phyloP scores from a whole-genome alignment of 2,113 vertebrate genomes.

The Oncorhynchus kisutch region DNA sequence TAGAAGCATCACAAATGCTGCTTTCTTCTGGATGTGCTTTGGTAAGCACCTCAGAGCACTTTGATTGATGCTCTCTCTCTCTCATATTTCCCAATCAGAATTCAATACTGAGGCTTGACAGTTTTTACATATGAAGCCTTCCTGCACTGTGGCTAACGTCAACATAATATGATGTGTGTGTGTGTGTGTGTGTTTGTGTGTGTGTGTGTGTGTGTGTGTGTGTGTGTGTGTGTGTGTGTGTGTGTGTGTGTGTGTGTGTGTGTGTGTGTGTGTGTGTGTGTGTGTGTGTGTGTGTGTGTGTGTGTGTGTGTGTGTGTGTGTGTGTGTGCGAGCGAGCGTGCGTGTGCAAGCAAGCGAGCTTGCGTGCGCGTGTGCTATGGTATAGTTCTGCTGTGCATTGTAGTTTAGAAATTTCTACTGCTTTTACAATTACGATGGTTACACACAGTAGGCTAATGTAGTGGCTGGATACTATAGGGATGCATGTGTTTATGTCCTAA shows the following conservation, averaged over 20 bases:
- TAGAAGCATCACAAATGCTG: background rate
- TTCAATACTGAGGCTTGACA: constrained; percentile 17
- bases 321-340: no score
- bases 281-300: background rate
- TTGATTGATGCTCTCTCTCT: constrained; percentile 28
- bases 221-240: no score
- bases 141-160: constrained; percentile 8
- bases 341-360: no score
- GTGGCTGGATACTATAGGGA: no score
- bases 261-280: background rate
- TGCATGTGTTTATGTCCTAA: no score
- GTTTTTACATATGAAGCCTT: constrained; percentile 27
- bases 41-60: constrained; percentile 20
- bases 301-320: background rate
- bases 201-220: no score
- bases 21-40: background rate
- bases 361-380: no score
- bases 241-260: background rate
- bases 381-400: no score
- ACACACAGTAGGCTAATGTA: no score
- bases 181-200: no score
- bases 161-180: constrained; percentile 24
- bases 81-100: constrained; percentile 37
- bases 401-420: no score
- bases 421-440: no score